phyloP scores from a whole-genome alignment of 2,888 invertebrate species.

The Ochropacha duplaris region DNA sequence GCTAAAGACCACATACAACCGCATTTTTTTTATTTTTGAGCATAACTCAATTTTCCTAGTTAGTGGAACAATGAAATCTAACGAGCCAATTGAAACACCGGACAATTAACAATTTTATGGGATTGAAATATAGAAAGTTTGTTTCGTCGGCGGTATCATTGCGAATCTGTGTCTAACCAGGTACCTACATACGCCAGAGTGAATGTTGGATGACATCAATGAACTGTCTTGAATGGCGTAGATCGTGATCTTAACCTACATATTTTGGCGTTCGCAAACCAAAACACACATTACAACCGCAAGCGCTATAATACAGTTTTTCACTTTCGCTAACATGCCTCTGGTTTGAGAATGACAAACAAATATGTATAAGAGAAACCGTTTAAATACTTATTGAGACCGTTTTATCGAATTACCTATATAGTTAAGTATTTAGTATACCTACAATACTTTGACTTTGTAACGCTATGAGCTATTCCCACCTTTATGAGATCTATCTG shows the following conservation, averaged over 20 bases:
- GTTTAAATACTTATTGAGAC: too few species aligned
- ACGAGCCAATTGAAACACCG: constrained; percentile 2
- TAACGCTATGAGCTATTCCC: too few species aligned
- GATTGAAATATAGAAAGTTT: constrained; percentile 29
- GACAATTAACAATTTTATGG: constrained; percentile 10
- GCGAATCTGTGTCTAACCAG: constrained; percentile 17
- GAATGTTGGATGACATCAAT: constrained; percentile 36
- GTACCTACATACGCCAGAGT: constrained; percentile 27
- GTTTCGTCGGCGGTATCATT: constrained; percentile 9
- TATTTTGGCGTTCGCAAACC: constrained; percentile 35
- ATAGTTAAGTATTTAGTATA: too few species aligned
- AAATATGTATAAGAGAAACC: too few species aligned
- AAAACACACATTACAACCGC: constrained; percentile 20
- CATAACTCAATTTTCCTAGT: constrained; percentile 1
- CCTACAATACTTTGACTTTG: too few species aligned
- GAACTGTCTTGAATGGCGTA: constrained; percentile 44
- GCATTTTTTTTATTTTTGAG: constrained; percentile 26
- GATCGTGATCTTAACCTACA: constrained; percentile 58
- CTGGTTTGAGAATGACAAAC: neutral
- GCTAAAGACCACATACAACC: constrained; percentile 39
- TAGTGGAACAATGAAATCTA: constrained; percentile 12
- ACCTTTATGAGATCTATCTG: neutral
- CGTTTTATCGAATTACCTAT: too few species aligned
- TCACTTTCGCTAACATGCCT: constrained; percentile 10
- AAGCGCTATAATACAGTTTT: constrained; percentile 8